Evolutionary conservation across 2,888 invertebrate genomes (phyloP).

Genomic region (Eupithecia inturbata): DNA sequence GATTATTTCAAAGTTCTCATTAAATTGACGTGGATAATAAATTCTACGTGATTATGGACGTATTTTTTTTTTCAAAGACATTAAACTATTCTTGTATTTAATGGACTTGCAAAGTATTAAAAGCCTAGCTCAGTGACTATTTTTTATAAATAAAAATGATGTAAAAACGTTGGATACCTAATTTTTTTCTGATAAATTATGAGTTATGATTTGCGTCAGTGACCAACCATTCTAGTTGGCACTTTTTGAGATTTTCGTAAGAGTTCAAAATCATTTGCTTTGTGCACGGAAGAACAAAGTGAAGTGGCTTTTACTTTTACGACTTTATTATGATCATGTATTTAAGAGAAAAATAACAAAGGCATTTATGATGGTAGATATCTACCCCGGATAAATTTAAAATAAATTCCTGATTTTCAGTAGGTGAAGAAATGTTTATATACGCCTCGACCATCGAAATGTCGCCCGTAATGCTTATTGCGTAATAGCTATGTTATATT

Average conservation of each 20-base stretch:
- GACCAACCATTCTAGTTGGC: constrained; percentile 48
- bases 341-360: neutral
- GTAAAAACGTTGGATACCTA: constrained; percentile 50
- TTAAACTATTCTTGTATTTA: constrained; percentile 32
- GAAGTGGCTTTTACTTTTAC: constrained; percentile 15
- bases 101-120: constrained; percentile 35
- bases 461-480: constrained; percentile 56
- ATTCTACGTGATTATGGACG: constrained; percentile 14
- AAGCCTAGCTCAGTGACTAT: constrained; percentile 43
- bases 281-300: constrained; percentile 12
- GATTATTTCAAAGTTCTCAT: constrained; percentile 16
- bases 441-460: constrained; percentile 55
- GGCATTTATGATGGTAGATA: neutral
- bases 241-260: constrained; percentile 8
- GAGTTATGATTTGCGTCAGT: constrained; percentile 61
- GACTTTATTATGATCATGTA: neutral
- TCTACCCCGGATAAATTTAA: neutral
- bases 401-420: constrained; percentile 34
- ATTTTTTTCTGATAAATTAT: constrained; percentile 60
- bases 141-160: constrained; percentile 52
- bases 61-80: constrained; percentile 15
- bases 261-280: constrained; percentile 15
- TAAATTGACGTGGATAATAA: constrained; percentile 16
- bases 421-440: constrained; percentile 63
- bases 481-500: constrained; percentile 59